These are phyloP conservation scores for Euphonia xanthogaster DNA, from an alignment of 2,797 vertebrate species.

Conservation along the genomic window DNA sequence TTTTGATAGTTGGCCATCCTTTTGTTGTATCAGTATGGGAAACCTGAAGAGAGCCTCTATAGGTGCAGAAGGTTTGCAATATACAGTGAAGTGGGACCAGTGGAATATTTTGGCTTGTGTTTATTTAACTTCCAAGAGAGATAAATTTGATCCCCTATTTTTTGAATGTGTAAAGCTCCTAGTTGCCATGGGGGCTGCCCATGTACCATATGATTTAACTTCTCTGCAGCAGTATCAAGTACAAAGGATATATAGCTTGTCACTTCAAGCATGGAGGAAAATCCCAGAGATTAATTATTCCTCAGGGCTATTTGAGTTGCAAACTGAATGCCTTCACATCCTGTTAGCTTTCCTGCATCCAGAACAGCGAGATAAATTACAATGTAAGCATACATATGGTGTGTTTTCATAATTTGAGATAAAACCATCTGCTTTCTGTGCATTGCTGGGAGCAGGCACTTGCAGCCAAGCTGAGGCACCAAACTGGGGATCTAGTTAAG, in stretches of 20 bases:
- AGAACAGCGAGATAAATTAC: background rate
- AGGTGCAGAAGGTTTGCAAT: background rate
- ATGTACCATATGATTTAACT: background rate
- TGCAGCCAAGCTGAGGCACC: background rate
- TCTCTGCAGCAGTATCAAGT: background rate
- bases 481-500: background rate
- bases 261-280: background rate
- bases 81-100: background rate
- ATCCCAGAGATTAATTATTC: background rate
- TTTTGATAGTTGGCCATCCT: background rate
- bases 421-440: background rate
- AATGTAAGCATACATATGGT: background rate
- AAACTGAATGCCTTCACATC: background rate
- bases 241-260: background rate
- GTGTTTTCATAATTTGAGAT: background rate
- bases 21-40: background rate
- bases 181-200: background rate
- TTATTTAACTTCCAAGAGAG: background rate
- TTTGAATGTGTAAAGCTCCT: background rate
- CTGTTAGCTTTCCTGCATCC: background rate
- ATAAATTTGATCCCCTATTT: background rate
- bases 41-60: background rate
- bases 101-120: background rate
- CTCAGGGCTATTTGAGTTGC: background rate
- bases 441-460: background rate